A percentile compares a stretch with the other conserved stretches of the same genome.
Evolutionary conservation across 2,797 vertebrate species (phyloP).

Genomic region (Dendrocincla tyrannina): DNA sequence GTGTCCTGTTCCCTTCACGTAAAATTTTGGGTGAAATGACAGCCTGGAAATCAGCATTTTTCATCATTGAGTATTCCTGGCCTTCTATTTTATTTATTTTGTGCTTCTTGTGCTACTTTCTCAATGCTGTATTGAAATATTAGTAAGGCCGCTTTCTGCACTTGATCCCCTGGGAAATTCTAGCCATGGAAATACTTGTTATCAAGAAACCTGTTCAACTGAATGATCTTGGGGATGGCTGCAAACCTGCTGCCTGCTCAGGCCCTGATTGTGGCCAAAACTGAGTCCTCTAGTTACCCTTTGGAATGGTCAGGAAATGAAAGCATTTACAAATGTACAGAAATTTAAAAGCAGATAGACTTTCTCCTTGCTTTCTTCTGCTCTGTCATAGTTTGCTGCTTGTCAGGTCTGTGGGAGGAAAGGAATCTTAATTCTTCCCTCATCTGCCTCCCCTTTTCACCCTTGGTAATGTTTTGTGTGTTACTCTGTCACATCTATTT

Average conservation of each 20-base stretch:
- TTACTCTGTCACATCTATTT: neutral
- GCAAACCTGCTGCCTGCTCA: neutral
- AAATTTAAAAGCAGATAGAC: neutral
- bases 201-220: neutral
- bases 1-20: neutral
- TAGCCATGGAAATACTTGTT: neutral
- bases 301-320: neutral
- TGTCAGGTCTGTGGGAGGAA: neutral
- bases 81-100: neutral
- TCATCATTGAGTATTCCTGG: neutral
- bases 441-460: neutral
- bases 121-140: neutral
- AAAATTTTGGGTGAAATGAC: neutral
- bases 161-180: neutral
- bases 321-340: neutral
- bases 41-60: neutral
- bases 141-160: neutral
- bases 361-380: neutral
- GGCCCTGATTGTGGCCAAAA: neutral
- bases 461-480: neutral
- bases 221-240: neutral
- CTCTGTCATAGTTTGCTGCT: neutral
- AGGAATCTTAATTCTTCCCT: neutral
- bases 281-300: neutral
- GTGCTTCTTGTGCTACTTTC: neutral